Evolutionary conservation across 2,888 invertebrate species (phyloP).

Genomic region (Seira sanloemensis): DNA sequence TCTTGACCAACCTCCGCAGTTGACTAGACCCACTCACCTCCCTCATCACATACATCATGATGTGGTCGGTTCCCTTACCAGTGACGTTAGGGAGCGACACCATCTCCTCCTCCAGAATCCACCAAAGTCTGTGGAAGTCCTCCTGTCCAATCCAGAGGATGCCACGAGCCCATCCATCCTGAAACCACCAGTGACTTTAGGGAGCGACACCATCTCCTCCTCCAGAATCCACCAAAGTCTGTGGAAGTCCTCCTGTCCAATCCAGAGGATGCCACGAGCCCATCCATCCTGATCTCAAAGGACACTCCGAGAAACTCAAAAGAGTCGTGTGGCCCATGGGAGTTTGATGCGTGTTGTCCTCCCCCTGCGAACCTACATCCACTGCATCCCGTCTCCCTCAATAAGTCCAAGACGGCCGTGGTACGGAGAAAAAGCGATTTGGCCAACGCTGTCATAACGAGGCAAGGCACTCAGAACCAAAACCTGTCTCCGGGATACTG

Average conservation of each 20-base stretch:
- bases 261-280: not conserved
- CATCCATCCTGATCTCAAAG: constrained; percentile 24
- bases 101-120: constrained; percentile 5
- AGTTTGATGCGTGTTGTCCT: not conserved
- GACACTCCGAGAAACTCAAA: not conserved
- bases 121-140: constrained; percentile 5
- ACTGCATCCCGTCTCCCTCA: not conserved
- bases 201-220: not conserved
- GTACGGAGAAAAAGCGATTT: constrained; percentile 72
- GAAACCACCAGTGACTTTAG: constrained; percentile 14
- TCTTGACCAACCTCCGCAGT: constrained; percentile 4
- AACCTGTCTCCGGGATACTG: constrained; percentile 19
- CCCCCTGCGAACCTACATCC: constrained; percentile 14
- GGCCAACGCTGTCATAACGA: constrained; percentile 65
- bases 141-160: not conserved
- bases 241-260: constrained; percentile 1
- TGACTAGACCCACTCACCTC: not conserved
- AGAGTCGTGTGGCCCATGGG: constrained; percentile 2
- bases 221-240: constrained; percentile 5
- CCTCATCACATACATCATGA: no score
- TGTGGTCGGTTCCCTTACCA: no score
- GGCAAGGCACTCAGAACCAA: not conserved
- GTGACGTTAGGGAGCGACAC: no score
- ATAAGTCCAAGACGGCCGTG: constrained; percentile 60
- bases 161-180: no score